phyloP scores from a whole-genome alignment of 2,113 vertebrate species.

The Laticauda colubrina region DNA sequence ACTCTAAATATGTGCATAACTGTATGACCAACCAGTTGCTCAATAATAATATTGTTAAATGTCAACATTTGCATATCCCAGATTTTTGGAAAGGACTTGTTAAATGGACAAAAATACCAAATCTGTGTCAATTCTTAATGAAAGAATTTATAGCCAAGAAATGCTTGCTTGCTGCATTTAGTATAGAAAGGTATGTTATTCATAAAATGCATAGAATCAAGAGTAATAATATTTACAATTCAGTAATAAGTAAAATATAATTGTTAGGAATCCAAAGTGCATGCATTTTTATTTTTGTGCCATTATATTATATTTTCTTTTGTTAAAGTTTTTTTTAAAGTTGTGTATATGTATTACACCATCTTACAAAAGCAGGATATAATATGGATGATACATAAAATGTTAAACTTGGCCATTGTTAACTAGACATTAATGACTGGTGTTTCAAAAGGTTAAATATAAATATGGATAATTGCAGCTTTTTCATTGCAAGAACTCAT shows the following conservation, averaged over 20 bases:
- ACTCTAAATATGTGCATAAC: not conserved
- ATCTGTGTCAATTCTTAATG: not conserved
- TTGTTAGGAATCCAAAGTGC: not conserved
- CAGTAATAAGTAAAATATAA: not conserved
- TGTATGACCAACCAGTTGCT: not conserved
- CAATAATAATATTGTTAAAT: not conserved
- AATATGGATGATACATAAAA: conserved; percentile 47
- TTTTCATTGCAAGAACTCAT: conserved; percentile 63
- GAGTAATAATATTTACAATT: not conserved
- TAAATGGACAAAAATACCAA: not conserved
- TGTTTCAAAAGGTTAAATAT: conserved; percentile 70
- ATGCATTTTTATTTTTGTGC: not conserved
- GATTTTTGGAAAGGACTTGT: not conserved
- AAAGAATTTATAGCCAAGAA: not conserved
- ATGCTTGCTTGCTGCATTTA: not conserved
- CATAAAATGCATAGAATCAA: not conserved
- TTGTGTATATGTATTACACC: conserved; percentile 17
- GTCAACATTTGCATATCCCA: not conserved
- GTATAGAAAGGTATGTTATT: not conserved
- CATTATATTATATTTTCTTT: not conserved
- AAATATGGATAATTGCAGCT: conserved; percentile 68
- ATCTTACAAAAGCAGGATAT: conserved; percentile 51
- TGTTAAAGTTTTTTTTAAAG: not conserved
- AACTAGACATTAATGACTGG: conserved; percentile 62
- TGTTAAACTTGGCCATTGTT: conserved; percentile 46